Percentiles rank a stretch among this genome's conserved stretches.
phyloP scores from a whole-genome alignment of 1,140 invertebrate genomes.

The Aphidius gifuensis region DNA sequence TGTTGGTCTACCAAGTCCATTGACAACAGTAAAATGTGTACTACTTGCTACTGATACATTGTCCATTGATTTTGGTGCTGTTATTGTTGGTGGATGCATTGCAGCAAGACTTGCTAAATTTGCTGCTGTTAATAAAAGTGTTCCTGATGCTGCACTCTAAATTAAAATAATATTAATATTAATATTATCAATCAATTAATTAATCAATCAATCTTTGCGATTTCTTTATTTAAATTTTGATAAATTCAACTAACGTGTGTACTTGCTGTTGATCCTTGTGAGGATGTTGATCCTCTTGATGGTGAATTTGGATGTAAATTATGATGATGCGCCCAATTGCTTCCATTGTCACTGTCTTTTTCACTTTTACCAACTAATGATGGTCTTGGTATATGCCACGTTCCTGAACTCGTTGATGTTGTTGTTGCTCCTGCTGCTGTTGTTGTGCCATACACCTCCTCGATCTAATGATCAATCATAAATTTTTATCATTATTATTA shows the following conservation, averaged over 20 bases:
- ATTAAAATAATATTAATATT: slow-evolving; percentile 1
- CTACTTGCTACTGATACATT: slow-evolving; percentile 75
- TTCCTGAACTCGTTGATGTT: slow-evolving; percentile 39
- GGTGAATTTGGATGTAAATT: slow-evolving; percentile 43
- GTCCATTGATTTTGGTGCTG: slow-evolving; percentile 55
- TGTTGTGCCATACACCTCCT: slow-evolving; percentile 6
- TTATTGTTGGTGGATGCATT: slow-evolving; percentile 59
- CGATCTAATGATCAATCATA: neutral
- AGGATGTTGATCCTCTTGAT: slow-evolving; percentile 67
- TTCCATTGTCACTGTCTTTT: slow-evolving; percentile 48
- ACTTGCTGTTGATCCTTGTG: slow-evolving; percentile 71
- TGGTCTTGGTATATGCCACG: slow-evolving; percentile 76
- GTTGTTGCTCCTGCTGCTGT: neutral
- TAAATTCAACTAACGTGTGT: slow-evolving; percentile 64
- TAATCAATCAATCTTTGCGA: neutral
- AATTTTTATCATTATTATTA: neutral
- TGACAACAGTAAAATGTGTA: slow-evolving; percentile 81
- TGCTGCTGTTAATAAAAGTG: slow-evolving; percentile 71
- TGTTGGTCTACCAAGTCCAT: slow-evolving; percentile 68
- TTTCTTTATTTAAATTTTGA: neutral
- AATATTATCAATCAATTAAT: neutral
- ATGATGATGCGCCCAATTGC: slow-evolving; percentile 40
- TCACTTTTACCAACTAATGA: slow-evolving; percentile 59
- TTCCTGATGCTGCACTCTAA: slow-evolving; percentile 75
- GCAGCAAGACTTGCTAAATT: slow-evolving; percentile 67